Conservation (phyloP, 2,888 invertebrate genomes). For the Eristalis arbustorum region DNA sequence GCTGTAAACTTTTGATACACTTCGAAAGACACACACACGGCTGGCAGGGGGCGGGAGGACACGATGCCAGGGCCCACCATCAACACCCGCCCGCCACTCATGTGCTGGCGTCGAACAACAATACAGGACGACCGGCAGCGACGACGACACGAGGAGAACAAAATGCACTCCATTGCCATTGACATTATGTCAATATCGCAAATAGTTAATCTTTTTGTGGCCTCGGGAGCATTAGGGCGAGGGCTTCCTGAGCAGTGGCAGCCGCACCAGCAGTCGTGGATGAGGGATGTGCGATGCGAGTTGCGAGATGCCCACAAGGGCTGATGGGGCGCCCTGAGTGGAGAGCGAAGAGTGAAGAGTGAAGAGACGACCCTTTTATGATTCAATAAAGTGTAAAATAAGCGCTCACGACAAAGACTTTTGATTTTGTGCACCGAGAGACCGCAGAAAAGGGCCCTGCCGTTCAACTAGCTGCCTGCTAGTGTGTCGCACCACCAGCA, state of each 20-base stretch:
- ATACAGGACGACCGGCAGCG: slow-evolving; percentile 34
- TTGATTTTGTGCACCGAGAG: slow-evolving; percentile 67
- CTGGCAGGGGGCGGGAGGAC: neutral
- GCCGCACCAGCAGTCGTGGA: neutral
- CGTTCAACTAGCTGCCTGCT: slow-evolving; percentile 36
- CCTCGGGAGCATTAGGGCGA: slow-evolving; percentile 43
- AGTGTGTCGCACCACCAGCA: slow-evolving; percentile 14
- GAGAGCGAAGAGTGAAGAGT: slow-evolving; percentile 4
- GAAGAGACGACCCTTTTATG: slow-evolving; percentile 50
- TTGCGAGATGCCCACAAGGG: neutral
- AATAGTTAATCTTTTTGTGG: slow-evolving; percentile 65
- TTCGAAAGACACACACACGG: slow-evolving; percentile 29
- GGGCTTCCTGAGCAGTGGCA: neutral
- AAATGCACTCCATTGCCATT: slow-evolving; percentile 58
- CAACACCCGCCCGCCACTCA: neutral
- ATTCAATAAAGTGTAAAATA: slow-evolving; percentile 70
- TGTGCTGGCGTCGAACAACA: slow-evolving; percentile 31
- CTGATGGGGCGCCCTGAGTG: slow-evolving; percentile 16
- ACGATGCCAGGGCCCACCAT: neutral
- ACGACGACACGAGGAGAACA: slow-evolving; percentile 23
- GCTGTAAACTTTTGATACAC: slow-evolving; percentile 59
- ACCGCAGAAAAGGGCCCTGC: slow-evolving; percentile 58
- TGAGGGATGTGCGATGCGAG: neutral
- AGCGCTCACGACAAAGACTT: slow-evolving; percentile 64
- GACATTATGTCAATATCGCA: slow-evolving; percentile 68